Percentiles rank a stretch among this genome's conserved stretches.
Evolutionary conservation across 2,888 invertebrate species (phyloP).

Genomic region (Polyommatus iphigenia): DNA sequence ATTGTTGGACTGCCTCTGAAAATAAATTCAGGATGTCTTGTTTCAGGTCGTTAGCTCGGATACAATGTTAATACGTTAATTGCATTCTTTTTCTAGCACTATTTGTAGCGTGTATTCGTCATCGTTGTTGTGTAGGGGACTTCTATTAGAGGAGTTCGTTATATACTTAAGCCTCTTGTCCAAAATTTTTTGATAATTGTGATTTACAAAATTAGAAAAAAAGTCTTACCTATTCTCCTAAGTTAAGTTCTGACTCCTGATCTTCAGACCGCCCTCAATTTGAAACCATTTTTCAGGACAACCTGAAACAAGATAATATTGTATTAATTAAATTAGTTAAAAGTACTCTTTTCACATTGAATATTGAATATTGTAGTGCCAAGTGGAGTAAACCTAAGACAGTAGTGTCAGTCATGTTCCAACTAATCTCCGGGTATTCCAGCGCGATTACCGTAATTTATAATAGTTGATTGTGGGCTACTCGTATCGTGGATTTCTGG

Average conservation of each 20-base stretch:
- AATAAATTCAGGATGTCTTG: conserved; percentile 47
- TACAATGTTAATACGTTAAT: conserved; percentile 15
- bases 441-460: conserved; percentile 1
- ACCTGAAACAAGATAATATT: neutral
- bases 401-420: neutral
- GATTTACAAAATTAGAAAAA: too few relatives aligned
- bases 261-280: neutral
- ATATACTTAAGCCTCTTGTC: too few relatives aligned
- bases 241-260: too few relatives aligned
- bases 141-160: too few relatives aligned
- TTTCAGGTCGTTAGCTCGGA: conserved; percentile 34
- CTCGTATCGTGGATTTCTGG: neutral
- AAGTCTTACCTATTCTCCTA: too few relatives aligned
- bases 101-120: neutral
- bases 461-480: neutral
- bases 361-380: neutral
- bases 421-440: neutral
- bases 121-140: neutral
- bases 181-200: too few relatives aligned
- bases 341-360: too few relatives aligned
- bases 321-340: neutral
- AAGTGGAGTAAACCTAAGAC: neutral
- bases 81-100: conserved; percentile 19
- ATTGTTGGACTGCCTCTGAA: conserved; percentile 63
- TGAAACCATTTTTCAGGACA: neutral